phyloP scores from a whole-genome alignment of 2,113 vertebrate genomes.

The Ovis canadensis region DNA sequence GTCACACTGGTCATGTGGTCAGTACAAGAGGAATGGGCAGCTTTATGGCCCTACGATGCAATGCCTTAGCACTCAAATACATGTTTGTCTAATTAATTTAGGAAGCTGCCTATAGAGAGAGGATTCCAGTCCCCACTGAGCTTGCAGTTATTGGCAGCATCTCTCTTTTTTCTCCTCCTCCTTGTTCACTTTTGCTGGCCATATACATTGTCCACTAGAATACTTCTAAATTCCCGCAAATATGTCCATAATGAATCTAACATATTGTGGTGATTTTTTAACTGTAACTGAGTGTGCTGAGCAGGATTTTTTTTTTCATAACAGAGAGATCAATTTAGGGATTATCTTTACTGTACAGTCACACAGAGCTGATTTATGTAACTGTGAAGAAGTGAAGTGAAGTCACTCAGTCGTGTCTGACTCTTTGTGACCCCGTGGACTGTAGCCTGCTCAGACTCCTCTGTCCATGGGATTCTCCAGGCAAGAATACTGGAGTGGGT shows the following conservation, averaged over 20 bases:
- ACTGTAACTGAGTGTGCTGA: not conserved
- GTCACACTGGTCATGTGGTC: not conserved
- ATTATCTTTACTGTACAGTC: not conserved
- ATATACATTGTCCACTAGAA: not conserved
- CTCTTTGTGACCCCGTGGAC: too few relatives aligned
- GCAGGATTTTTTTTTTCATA: not conserved
- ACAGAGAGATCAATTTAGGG: not conserved
- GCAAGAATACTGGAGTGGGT: too few relatives aligned
- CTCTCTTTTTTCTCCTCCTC: not conserved
- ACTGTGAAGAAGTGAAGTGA: not conserved
- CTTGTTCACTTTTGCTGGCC: not conserved
- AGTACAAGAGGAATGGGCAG: not conserved
- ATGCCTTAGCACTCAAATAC: rapidly evolving
- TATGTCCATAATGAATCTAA: not conserved
- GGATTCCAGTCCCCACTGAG: too few relatives aligned
- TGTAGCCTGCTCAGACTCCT: too few relatives aligned
- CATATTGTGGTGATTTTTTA: not conserved
- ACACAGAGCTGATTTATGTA: not conserved
- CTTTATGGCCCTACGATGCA: not conserved
- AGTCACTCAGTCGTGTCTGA: too few relatives aligned
- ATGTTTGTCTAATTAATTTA: not conserved
- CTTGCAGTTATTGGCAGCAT: too few relatives aligned
- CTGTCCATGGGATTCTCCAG: too few relatives aligned
- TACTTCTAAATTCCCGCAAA: not conserved
- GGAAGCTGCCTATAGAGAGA: not conserved